These are phyloP conservation scores for Streptopelia turtur DNA, from an alignment of 2,797 vertebrate genomes.

Conservation along the genomic window DNA sequence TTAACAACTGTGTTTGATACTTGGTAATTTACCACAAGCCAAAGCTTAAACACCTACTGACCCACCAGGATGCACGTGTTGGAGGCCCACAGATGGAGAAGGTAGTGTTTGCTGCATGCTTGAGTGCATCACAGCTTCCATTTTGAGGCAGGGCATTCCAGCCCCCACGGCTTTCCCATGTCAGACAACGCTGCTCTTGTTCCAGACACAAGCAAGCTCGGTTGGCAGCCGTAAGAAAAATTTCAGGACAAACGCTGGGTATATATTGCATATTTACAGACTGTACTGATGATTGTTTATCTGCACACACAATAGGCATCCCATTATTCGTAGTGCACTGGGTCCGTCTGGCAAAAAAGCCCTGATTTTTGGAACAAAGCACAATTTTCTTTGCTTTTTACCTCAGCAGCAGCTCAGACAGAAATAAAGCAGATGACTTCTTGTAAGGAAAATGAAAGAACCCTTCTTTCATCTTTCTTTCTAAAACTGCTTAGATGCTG, in stretches of 20 bases:
- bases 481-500: not conserved
- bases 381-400: not conserved
- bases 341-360: rapidly evolving
- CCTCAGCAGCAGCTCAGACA: not conserved
- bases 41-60: not conserved
- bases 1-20: not conserved
- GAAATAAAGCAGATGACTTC: not conserved
- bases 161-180: not conserved
- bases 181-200: not conserved
- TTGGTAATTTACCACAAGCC: not conserved
- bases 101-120: not conserved
- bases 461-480: not conserved
- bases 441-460: not conserved
- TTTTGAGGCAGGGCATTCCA: not conserved
- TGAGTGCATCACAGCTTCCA: not conserved
- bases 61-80: rapidly evolving
- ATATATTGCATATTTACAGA: not conserved
- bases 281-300: not conserved
- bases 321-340: not conserved
- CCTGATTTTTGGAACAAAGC: not conserved
- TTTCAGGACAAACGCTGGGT: not conserved
- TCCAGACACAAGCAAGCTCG: not conserved
- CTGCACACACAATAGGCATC: not conserved
- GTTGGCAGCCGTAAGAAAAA: not conserved
- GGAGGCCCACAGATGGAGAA: not conserved